Base-by-base conservation (phyloP, 1,140 invertebrate genomes). In the Tetraneura akinire region DNA sequence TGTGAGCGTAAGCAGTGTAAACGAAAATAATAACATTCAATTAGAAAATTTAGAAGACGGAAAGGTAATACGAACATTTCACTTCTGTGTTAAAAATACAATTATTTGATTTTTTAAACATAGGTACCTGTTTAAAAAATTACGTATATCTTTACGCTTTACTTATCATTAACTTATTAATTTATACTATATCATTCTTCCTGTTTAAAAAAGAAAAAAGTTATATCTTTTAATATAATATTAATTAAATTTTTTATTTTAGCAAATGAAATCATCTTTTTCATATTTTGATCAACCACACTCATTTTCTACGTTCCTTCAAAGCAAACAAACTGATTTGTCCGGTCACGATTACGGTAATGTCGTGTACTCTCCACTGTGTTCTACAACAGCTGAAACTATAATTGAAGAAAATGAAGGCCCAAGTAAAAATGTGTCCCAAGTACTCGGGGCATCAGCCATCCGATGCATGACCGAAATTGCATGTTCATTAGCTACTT, bases 11-110 rank as follows among this genome's bases (percentile, higher is more conserved):
- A 90, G 90, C 26, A 93, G 92, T 83, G 87, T 93, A 0, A 92
- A 91, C 0, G 93, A 95, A 83, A 94, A 92, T 83, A 93, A 93
- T 73, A 93, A 92, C 1, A 92, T 94, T 85, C 74, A 78, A 26
- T 21, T 21, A 1, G 74, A 78, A 3, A 42, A 47, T 13, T n/a
- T 78, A 6, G 55, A 78, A 1, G 74, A 78, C 37, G 74, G 55
- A 42, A 78, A 78, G 53, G 74, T 78, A 78, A 29, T 71, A 3
- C 45, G 45, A 47, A 37, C 3, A 37, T n/a, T n/a, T n/a, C n/a
- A n/a, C n/a, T n/a, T n/a, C n/a, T n/a, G n/a, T n/a, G n/a, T n/a
- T n/a, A n/a, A n/a, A n/a, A n/a, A n/a, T n/a, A n/a, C n/a, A n/a
- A n/a, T n/a, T n/a, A n/a, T n/a, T n/a, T n/a, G n/a, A n/a, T n/a